Percentiles rank a stretch among this genome's conserved stretches.
Conservation (phyloP, 2,888 invertebrate genomes). For the Lepidocyrtinus sp. region DNA sequence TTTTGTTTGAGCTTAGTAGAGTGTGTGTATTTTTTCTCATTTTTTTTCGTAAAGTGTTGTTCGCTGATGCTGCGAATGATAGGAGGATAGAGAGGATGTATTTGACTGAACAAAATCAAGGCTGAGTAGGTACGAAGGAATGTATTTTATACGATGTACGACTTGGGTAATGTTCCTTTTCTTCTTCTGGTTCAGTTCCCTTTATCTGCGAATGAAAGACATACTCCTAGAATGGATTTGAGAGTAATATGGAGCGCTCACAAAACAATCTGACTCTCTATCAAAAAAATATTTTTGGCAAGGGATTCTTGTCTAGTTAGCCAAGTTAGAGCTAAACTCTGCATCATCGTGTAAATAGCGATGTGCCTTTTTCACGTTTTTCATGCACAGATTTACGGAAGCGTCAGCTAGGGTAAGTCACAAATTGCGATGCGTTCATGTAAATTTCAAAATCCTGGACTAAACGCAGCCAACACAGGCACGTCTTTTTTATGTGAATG, state of each 20-base stretch:
- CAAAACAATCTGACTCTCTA: neutral
- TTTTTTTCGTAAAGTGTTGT: conserved; percentile 25
- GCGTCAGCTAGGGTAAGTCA: neutral
- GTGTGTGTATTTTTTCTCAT: neutral
- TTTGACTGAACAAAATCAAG: no score
- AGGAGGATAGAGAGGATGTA: neutral
- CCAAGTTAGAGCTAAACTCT: neutral
- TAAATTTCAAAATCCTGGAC: no score
- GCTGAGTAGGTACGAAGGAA: no score
- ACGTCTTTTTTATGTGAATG: no score
- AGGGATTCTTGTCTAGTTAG: neutral
- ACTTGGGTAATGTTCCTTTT: neutral
- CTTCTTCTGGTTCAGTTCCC: conserved; percentile 25
- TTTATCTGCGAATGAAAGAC: neutral
- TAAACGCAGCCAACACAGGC: no score
- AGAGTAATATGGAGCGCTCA: neutral
- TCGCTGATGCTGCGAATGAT: conserved; percentile 28
- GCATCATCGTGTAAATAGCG: neutral
- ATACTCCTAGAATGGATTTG: neutral
- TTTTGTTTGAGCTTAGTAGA: neutral
- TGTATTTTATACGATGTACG: no score
- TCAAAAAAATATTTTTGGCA: neutral
- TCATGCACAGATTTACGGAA: neutral
- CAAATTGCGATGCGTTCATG: neutral
- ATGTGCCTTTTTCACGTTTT: neutral